Evolutionary conservation across 2,888 invertebrate genomes (phyloP), one percentile per base, ranked within the genome.

Genomic region (Aromia moschata): DNA sequence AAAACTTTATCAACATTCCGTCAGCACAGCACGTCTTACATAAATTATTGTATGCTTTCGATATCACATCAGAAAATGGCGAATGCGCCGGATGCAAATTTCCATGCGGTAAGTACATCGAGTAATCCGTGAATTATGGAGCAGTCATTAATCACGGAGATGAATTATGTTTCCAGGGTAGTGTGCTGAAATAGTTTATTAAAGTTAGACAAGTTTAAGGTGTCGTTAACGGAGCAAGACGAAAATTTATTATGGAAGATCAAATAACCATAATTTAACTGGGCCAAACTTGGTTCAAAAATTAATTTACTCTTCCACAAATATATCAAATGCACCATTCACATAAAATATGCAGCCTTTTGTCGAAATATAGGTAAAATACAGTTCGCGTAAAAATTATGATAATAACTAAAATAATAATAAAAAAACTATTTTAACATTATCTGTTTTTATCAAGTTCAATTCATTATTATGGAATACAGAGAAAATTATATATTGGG

Each of bases 31-130:
- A 3, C 37, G 14, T 12, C 14, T 37, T 9, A 37, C n/a, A n/a
- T n/a, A n/a, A n/a, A n/a, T n/a, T n/a, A n/a, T n/a, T n/a, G n/a
- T n/a, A n/a, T n/a, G n/a, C n/a, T n/a, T n/a, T n/a, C n/a, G n/a
- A n/a, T n/a, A n/a, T n/a, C n/a, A n/a, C n/a, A n/a, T 15, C 2
- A 54, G 14, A 7, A 54, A 44, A 33, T 44, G 37, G 47, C 36
- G 47, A 14, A 47, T 37, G 47, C 47, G 47, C 47, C 47, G 37
- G 33, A 1, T 25, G 25, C 7, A 5, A 25, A 25, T 5, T 25
- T 25, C 25, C 25, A 3, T 25, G 25, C 25, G 4, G 25, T 25
- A 25, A n/a, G 7, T 25, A 25, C 4, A 25, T 25, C 25, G 4
- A 25, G 3, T 25, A 25, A 25, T n/a, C n/a, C n/a, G n/a, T 25